Conservation (phyloP, 2,113 vertebrate species). For the Turnix velox region DNA sequence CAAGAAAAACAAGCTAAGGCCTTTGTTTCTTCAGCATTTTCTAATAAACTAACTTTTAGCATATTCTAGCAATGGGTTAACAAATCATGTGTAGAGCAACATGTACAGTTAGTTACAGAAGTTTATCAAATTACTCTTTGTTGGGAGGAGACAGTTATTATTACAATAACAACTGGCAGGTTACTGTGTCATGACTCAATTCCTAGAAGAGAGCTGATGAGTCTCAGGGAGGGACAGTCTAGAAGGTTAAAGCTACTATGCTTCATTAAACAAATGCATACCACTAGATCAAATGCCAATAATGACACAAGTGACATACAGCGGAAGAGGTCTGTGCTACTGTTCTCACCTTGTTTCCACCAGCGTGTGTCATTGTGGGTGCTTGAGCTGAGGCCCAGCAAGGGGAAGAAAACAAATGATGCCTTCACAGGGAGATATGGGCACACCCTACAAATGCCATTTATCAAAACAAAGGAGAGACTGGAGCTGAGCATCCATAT, state of each 20-base stretch:
- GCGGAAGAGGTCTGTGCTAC: conserved; percentile 2
- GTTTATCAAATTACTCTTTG: conserved; percentile 29
- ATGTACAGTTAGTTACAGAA: not conserved
- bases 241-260: conserved; percentile 69
- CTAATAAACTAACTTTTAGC: not conserved
- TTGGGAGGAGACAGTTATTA: conserved; percentile 31
- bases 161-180: conserved; percentile 47
- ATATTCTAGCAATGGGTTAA: not conserved
- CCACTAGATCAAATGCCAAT: conserved; percentile 69
- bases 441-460: not conserved
- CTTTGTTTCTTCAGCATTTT: not conserved
- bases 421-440: conserved; percentile 26
- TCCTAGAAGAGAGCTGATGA: conserved; percentile 43
- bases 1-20: not conserved
- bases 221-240: conserved; percentile 54
- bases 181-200: conserved; percentile 60
- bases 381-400: not conserved
- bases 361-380: not conserved
- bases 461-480: conserved; percentile 22
- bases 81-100: not conserved
- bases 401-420: conserved; percentile 40
- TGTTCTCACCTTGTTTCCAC: conserved; percentile 18
- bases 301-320: conserved; percentile 49
- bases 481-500: not conserved
- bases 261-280: conserved; percentile 69